Conservation (phyloP, 2,888 invertebrate genomes). For the Caenorhabditis sp. region DNA sequence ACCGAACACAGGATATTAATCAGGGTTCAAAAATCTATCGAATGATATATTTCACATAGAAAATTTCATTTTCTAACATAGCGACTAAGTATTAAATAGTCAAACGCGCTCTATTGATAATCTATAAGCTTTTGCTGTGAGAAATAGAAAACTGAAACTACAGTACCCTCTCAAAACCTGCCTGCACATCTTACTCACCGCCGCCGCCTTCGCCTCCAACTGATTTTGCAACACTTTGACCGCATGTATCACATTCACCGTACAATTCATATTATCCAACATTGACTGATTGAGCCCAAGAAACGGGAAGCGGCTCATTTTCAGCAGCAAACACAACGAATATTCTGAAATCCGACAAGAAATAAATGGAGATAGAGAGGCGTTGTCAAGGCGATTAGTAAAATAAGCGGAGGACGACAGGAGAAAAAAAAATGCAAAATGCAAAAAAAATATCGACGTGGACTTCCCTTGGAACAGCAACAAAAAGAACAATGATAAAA, state of each 20-base stretch:
- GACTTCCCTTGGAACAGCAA: too few relatives aligned
- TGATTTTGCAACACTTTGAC: not conserved
- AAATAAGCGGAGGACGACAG: not conserved
- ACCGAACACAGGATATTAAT: too few relatives aligned
- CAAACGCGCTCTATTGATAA: too few relatives aligned
- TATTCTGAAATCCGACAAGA: not conserved
- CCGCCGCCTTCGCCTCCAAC: not conserved
- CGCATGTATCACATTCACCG: slow-evolving; percentile 1
- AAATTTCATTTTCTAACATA: too few relatives aligned
- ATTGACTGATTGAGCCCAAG: not conserved
- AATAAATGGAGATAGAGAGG: not conserved
- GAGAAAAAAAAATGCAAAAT: not conserved
- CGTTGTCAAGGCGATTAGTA: not conserved
- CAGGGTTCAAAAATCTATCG: too few relatives aligned
- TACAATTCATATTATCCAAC: slow-evolving; percentile 3
- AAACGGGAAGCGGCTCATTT: not conserved
- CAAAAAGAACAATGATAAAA: too few relatives aligned
- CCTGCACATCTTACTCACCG: not conserved
- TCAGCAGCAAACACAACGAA: too few relatives aligned
- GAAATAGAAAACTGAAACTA: too few relatives aligned
- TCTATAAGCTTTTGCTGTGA: too few relatives aligned
- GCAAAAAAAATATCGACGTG: not conserved
- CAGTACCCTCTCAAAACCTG: too few relatives aligned
- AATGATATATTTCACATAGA: too few relatives aligned
- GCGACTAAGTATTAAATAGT: too few relatives aligned